Base-by-base conservation (phyloP, 2,797 vertebrate species). In the Prionace glauca region DNA sequence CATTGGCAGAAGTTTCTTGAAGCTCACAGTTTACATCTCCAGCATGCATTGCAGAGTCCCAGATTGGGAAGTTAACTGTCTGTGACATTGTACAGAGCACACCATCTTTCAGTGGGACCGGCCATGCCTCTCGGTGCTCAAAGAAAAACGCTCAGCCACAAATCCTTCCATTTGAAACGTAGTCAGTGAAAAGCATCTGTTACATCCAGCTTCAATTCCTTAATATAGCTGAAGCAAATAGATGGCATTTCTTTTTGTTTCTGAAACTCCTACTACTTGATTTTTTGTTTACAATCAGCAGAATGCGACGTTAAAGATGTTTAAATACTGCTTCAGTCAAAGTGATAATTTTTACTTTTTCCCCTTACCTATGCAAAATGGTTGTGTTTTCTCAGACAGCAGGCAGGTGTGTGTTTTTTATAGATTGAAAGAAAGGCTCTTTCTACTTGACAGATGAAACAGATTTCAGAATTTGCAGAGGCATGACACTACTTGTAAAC, bases 401-500 rank as follows among this genome's bases (percentile, higher is more conserved):
- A 50, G 93, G 93, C 93, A 95, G 93, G 71, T 95, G 93, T 77
- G 90, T 92, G 69, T 95, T 50, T 94, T 56, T 94, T 50, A 94
- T 94, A 72, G 69, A 45, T 26, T 94, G 93, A 60, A 79, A 95
- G 96, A 97, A 97, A 97, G 96, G 95, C 95, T 96, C 95, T 96
- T 96, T 97, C 97, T 97, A 96, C 96, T 96, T 97, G 97, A 97
- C 97, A 97, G 98, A 98, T 98, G 98, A 98, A 98, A 98, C 97
- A 97, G 98, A 98, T 98, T 97, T 96, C 96, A 97, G 98, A 98
- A 97, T 97, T 97, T 97, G 74, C 74, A 97, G 97, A 18, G 98
- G 98, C 99, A 97, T 98, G 99, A 99, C 98, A 96, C 97, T 98
- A 99, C 99, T 98, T 99, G 99, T 98, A 98, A 98, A 98, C 98